These are phyloP conservation scores for Luffia ferchaultella DNA, from an alignment of 2,888 invertebrate genomes.

Conservation along the genomic window DNA sequence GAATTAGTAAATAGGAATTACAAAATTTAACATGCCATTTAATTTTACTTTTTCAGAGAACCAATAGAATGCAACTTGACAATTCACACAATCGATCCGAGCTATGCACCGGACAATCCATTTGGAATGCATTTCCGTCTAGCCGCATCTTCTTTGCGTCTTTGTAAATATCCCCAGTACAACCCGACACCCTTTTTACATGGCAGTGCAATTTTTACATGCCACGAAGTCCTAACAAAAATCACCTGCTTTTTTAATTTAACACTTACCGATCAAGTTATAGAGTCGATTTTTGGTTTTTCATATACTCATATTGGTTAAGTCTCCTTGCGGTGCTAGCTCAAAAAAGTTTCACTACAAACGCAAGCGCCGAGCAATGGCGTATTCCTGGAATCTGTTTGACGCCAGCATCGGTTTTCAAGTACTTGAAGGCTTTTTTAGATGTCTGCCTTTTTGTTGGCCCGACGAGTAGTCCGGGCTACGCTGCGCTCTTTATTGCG, in stretches of 20 bases:
- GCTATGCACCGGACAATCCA: slow-evolving; percentile 7
- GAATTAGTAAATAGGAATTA: too few species aligned
- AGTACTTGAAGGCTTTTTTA: slow-evolving; percentile 20
- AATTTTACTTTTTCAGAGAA: too few species aligned
- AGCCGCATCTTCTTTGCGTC: slow-evolving; percentile 31
- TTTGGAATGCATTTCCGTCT: slow-evolving; percentile 37
- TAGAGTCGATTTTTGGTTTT: too few species aligned
- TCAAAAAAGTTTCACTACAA: slow-evolving; percentile 8
- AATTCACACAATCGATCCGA: background rate
- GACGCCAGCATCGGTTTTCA: background rate
- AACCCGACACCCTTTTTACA: slow-evolving; percentile 28
- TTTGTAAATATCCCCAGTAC: slow-evolving; percentile 34
- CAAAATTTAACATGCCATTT: too few species aligned
- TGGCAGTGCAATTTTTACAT: slow-evolving; percentile 17
- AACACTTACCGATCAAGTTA: too few species aligned
- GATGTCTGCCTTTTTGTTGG: slow-evolving; percentile 26
- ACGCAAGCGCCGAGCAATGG: slow-evolving; percentile 30
- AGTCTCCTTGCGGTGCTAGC: too few species aligned
- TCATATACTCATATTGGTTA: too few species aligned
- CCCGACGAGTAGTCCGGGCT: slow-evolving; percentile 25
- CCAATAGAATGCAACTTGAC: too few species aligned
- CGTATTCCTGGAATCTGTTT: slow-evolving; percentile 40
- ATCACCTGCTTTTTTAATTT: too few species aligned
- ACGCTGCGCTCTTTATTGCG: slow-evolving; percentile 37
- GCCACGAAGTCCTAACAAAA: too few species aligned